phyloP scores from a whole-genome alignment of 2,113 vertebrate species.

The Oxygymnocypris stewartii region DNA sequence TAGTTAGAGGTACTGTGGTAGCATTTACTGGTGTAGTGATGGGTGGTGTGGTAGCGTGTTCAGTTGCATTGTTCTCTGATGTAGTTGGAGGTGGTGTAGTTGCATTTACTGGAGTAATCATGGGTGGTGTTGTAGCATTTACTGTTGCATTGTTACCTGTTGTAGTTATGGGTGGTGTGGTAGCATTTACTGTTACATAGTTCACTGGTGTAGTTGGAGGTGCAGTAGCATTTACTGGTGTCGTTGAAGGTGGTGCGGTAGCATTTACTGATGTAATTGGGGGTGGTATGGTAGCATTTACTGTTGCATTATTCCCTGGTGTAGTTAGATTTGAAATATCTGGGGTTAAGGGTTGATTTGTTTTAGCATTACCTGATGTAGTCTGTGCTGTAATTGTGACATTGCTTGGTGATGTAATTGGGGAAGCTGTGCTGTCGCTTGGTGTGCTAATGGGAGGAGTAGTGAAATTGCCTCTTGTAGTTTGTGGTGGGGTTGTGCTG shows the following conservation, averaged over 20 bases:
- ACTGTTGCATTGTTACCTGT: neutral
- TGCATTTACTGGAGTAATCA: neutral
- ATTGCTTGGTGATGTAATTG: slow-evolving; percentile 24
- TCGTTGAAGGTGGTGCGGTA: neutral
- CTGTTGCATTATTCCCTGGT: no score
- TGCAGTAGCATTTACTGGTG: neutral
- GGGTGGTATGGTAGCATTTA: neutral
- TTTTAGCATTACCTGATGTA: slow-evolving; percentile 8
- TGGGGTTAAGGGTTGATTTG: neutral
- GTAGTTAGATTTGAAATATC: neutral
- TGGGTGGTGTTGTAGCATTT: neutral
- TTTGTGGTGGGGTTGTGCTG: neutral
- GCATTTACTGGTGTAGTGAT: neutral
- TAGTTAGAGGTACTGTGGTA: neutral
- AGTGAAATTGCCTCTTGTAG: neutral
- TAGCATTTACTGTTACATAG: neutral
- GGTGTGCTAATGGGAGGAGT: neutral
- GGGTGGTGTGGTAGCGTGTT: neutral
- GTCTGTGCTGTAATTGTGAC: neutral
- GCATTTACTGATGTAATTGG: neutral
- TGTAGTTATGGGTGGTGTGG: neutral
- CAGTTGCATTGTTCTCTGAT: neutral
- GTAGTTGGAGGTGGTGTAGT: neutral
- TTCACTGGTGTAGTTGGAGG: neutral
- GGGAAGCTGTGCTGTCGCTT: slow-evolving; percentile 5